Evolutionary conservation across 2,113 vertebrate genomes (phyloP).

Genomic region (Phainopepla nitens): DNA sequence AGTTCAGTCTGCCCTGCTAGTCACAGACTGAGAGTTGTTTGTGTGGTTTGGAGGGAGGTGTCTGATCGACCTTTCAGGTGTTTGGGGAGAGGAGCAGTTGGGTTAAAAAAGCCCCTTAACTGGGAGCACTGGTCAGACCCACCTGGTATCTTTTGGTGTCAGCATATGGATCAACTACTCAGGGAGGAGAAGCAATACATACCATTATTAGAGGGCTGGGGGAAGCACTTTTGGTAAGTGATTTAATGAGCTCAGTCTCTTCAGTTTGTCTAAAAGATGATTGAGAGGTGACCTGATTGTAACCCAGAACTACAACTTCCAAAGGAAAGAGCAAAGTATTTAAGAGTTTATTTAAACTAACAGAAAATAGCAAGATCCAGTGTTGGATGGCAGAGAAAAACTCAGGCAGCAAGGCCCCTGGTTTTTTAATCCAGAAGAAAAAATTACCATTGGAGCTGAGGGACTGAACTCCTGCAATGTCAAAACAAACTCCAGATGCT

Average conservation of each 20-base stretch:
- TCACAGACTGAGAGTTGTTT: not conserved
- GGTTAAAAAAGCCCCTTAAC: not conserved
- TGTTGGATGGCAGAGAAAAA: not conserved
- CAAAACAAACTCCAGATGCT: not conserved
- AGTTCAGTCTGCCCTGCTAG: not conserved
- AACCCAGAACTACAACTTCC: not conserved
- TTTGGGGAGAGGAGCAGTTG: not conserved
- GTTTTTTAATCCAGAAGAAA: not conserved
- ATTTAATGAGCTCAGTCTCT: slow-evolving; percentile 4
- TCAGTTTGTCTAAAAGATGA: slow-evolving; percentile 5
- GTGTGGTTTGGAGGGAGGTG: not conserved
- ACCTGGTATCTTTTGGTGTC: not conserved
- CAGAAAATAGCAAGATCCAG: not conserved
- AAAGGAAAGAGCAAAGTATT: not conserved
- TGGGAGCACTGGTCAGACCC: not conserved
- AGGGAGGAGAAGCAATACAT: not conserved
- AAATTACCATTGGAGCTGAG: not conserved
- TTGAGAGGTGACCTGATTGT: slow-evolving; percentile 2
- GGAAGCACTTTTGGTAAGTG: not conserved
- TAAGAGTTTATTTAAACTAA: not conserved
- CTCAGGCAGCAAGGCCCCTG: not conserved
- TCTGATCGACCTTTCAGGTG: not conserved
- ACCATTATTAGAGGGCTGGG: not conserved
- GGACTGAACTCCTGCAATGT: not conserved
- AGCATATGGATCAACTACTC: not conserved